These are phyloP conservation scores for Globodera ellingtonae DNA, from an alignment of 1,140 invertebrate genomes.

Conservation along the genomic window DNA sequence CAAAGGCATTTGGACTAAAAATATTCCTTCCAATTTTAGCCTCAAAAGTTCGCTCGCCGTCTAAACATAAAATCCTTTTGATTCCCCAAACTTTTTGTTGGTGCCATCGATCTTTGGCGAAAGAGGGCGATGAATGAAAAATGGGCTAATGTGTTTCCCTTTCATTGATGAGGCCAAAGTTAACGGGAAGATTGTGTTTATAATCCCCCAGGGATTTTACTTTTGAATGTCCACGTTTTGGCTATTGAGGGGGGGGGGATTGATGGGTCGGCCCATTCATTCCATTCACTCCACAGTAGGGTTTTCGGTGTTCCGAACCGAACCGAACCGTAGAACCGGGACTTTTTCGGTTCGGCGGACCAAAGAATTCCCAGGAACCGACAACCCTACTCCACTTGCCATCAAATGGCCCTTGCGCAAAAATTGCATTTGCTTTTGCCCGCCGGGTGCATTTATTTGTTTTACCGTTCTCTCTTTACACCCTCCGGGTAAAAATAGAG, in stretches of 20 bases:
- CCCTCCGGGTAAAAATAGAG: too few species aligned
- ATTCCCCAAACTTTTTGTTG: neutral
- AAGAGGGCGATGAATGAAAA: neutral
- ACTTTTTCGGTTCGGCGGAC: too few species aligned
- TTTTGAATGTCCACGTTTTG: neutral
- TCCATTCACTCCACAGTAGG: too few species aligned
- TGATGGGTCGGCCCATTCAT: too few species aligned
- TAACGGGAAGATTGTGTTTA: neutral
- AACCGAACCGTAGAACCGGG: too few species aligned
- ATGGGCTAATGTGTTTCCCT: neutral
- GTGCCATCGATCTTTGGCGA: neutral
- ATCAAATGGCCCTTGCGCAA: too few species aligned
- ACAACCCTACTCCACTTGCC: too few species aligned
- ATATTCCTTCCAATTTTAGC: neutral
- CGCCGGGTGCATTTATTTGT: too few species aligned
- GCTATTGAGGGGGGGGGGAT: neutral
- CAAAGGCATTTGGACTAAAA: neutral
- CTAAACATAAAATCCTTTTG: neutral
- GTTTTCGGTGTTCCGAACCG: too few species aligned
- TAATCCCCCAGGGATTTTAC: neutral
- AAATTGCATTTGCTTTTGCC: too few species aligned
- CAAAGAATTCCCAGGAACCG: too few species aligned
- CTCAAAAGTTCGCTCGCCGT: neutral
- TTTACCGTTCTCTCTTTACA: too few species aligned
- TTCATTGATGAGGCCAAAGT: neutral